Evolutionary conservation across 2,113 vertebrate species (phyloP), one percentile per base, ranked within the genome.

Genomic region (Gadus macrocephalus): DNA sequence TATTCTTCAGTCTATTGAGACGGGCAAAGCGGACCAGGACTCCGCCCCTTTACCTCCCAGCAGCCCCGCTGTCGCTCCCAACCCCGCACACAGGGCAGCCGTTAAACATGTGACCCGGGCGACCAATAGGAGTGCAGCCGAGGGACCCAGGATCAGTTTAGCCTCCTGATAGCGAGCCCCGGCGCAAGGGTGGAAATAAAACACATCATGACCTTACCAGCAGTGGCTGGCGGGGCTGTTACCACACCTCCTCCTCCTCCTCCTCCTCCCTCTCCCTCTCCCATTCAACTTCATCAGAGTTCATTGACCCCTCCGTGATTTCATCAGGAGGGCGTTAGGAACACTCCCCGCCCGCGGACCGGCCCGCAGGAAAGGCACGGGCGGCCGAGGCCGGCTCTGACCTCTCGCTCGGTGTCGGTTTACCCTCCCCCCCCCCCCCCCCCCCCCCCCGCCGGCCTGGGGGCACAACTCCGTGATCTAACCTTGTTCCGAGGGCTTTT

Each of bases 401-500:
- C 85, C 86, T 83, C 85, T 87, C 85, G 82, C 77, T 81, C 83
- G 73, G 74, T 25, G 72, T 67, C 72, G 76, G 77, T 61, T 72
- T 75, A 76, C 78, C 83, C 42, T 0, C 42, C 42, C 42, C 38
- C 38, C 38, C 38, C 80, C 82, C 25, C 25, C 22, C 22, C 22
- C 22, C 2, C 2, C 22, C 22, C 22, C 22, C 2, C 86, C 86
- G 74, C 4, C 1, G 86, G 87, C 81, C 78, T 20, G 11, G 76
- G 75, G 75, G 28, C 77, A 71, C 70, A 80, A 84, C 81, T 79
- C 86, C 83, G 75, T 42, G 72, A 66, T 71, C 85, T 90, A 88
- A 90, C 87, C 89, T 90, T 90, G 87, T 86, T 89, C 78, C 72
- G 69, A 88, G 87, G 78, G 42, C 74, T 11, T 69, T 83, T 71